phyloP scores from a whole-genome alignment of 2,888 invertebrate genomes.

The Argyresthia albistria region DNA sequence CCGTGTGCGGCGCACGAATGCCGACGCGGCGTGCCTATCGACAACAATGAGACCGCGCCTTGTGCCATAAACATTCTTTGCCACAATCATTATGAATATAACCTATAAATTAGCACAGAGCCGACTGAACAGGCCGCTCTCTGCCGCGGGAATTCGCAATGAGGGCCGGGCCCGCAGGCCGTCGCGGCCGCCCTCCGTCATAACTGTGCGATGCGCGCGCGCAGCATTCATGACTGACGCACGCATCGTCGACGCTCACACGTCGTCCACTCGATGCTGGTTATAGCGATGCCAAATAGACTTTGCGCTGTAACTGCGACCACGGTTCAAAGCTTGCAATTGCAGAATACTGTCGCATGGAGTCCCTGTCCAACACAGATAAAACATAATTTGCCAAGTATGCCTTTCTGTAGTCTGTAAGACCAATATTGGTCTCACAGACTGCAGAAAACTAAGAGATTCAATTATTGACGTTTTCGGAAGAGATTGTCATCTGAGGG shows the following conservation, averaged over 20 bases:
- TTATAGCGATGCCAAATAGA: slow-evolving; percentile 28
- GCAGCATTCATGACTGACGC: not conserved
- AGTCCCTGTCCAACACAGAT: too few relatives aligned
- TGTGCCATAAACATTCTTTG: slow-evolving; percentile 65
- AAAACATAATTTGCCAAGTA: too few relatives aligned
- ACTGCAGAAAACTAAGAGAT: too few relatives aligned
- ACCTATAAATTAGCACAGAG: slow-evolving; percentile 61
- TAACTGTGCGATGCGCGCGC: slow-evolving; percentile 17
- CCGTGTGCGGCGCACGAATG: slow-evolving; percentile 39
- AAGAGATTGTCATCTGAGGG: too few relatives aligned
- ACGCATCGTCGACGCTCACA: not conserved
- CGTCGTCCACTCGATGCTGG: slow-evolving; percentile 13
- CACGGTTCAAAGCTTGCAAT: not conserved
- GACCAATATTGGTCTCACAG: too few relatives aligned
- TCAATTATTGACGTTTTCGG: too few relatives aligned
- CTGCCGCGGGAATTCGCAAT: slow-evolving; percentile 46
- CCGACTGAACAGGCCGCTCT: slow-evolving; percentile 43
- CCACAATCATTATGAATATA: slow-evolving; percentile 63
- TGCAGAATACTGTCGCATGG: too few relatives aligned
- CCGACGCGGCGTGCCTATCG: slow-evolving; percentile 43
- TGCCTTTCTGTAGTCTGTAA: too few relatives aligned
- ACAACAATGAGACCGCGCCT: slow-evolving; percentile 67
- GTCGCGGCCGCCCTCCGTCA: slow-evolving; percentile 24
- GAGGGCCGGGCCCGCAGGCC: slow-evolving; percentile 23
- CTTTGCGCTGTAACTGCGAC: slow-evolving; percentile 19